Evolutionary conservation across 2,888 invertebrate species (phyloP), one percentile per base, ranked within the genome.

Genomic region (Chrysodeixis includens): DNA sequence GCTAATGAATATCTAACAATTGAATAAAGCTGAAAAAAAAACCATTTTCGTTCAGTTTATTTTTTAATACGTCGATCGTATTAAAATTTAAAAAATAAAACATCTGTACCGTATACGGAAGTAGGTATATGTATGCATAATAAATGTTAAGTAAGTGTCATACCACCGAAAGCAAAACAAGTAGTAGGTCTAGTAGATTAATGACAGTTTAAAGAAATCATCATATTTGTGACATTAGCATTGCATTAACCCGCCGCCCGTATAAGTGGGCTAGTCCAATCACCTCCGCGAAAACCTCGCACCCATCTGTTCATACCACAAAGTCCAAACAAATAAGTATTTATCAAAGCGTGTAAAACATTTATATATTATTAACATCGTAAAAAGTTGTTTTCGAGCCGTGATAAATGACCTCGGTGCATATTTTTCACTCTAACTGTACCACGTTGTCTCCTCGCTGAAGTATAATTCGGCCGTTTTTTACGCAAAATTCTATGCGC

Each of bases 181-280:
- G 85, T 83, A 75, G 74, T 78, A 85, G 80, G 71, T 40, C 40
- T 40, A 40, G n/a, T 76, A 86, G 86, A 91, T 88, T 86, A 86
- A 86, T 87, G 84, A 71, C 73, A 76, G 68, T 76, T 78, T 86
- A 85, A 78, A 49, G 22, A 76, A 89, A 86, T 80, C 85, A 74
- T 77, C 83, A 86, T 81, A 81, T 82, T 71, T 60, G 54, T 44
- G 20, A 64, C 44, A 88, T 90, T 88, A 85, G 35, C 89, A 92
- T 91, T 83, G 65, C 85, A 81, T 89, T 90, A 89, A 84, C 86
- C 83, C 74, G 56, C 62, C 60, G 35, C 72, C 61, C 73, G 89
- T 79, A 90, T 88, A 89, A 87, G 81, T 79, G 84, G 78, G 75
- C 66, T 74, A 72, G 88, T 86, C 89, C 87, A 88, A 81, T 86